Base-by-base conservation (phyloP, 2,888 invertebrate species). In the Caenorhabditis macrosperma region DNA sequence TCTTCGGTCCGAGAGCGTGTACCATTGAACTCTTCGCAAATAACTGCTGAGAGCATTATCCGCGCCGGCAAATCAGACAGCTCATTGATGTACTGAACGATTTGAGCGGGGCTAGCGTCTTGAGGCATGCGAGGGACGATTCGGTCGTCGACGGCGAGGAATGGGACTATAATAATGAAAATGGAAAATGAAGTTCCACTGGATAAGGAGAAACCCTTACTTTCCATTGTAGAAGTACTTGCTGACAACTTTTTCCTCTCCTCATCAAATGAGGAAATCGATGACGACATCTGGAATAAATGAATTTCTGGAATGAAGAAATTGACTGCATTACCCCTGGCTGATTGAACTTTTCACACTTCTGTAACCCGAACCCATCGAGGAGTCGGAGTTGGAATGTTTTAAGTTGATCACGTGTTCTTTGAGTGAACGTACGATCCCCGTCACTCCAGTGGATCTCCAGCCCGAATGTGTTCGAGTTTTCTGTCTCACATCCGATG, bases 61-160 rank as follows among this genome's bases (percentile, higher is more conserved):
- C 83, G 33, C 1, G 85, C 84, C 20, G 85, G 85, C 50, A 86
- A 69, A 61, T 84, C 81, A 12, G 85, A 82, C 71, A 86, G 24
- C 12, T 82, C 80, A 50, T 84, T 83, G n/a, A 86, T 74, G 67
- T 86, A 86, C 54, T 82, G 77, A 10, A 79, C 52, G 20, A 83
- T 48, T 44, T 76, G 76, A 0, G 55, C 17, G 10, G 60, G 48
- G 2, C 78, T 35, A 7, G 80, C 71, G n/a, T 82, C 78, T 5
- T 33, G 60, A 22, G 63, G 28, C 24, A 85, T 55, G 12, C 80
- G 78, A 2, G 84, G 82, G 6, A 85, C 54, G 12, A 85, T 82
- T 3, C 84, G 67, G 7, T 69, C 67, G n/a, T 64, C 74, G 6
- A 38, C 20, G 2, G 54, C 17, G 28, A 26, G 20, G 26, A 46